These are phyloP conservation scores for Orthosia cruda DNA, from an alignment of 2,888 invertebrate species.

Conservation along the genomic window DNA sequence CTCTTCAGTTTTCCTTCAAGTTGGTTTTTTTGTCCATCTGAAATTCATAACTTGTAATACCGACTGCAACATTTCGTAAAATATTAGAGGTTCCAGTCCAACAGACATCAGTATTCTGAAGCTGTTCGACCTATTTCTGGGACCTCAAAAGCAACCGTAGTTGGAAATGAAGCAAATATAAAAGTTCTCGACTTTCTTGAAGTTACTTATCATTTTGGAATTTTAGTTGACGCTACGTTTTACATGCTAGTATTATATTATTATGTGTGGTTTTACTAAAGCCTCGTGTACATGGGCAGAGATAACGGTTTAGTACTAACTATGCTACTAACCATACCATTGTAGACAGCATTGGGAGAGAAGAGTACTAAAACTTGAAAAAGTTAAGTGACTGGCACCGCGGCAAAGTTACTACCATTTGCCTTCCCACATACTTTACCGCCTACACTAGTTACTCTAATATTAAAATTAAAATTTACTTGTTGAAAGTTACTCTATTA, in stretches of 20 bases:
- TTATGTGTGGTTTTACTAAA: neutral
- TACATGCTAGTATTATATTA: no score
- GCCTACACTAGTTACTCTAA: no score
- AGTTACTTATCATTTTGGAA: slow-evolving; percentile 34
- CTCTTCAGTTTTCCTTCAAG: neutral
- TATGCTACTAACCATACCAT: no score
- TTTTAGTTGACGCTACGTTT: slow-evolving; percentile 19
- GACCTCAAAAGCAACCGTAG: slow-evolving; percentile 45
- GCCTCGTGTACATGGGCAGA: no score
- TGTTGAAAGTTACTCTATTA: no score
- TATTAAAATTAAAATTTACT: no score
- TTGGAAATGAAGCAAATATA: slow-evolving; percentile 41
- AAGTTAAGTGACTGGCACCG: no score
- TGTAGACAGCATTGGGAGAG: no score
- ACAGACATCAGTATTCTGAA: slow-evolving; percentile 60
- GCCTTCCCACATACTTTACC: no score
- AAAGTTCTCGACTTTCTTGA: slow-evolving; percentile 45
- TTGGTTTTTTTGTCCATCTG: slow-evolving; percentile 19
- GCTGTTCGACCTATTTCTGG: slow-evolving; percentile 59
- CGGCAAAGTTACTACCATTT: no score
- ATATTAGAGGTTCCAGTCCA: slow-evolving; percentile 34
- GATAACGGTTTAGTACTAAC: no score
- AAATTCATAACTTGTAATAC: slow-evolving; percentile 45
- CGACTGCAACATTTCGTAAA: slow-evolving; percentile 28
- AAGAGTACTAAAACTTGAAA: no score